Evolutionary conservation across 2,797 vertebrate genomes (phyloP), one percentile per base, ranked within the genome.

Genomic region (Sebastes kiyomatsui): DNA sequence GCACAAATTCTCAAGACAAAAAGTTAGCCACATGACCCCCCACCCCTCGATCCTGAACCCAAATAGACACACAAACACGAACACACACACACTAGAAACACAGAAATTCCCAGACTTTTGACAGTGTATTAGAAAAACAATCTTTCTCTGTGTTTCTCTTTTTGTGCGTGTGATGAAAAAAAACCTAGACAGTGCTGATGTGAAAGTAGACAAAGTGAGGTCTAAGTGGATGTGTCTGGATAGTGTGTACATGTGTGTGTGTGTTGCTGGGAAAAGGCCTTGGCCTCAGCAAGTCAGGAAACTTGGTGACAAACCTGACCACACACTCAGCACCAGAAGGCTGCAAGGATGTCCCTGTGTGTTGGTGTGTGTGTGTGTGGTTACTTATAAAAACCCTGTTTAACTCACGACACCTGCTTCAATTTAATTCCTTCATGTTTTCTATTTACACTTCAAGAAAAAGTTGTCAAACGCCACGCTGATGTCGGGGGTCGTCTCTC

Each of bases 301-400:
- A 86, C 73, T 84, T 59, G 54, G 79, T 89, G 84, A 92, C 77
- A 94, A 84, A 87, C 67, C 72, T 89, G 69, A 93, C 90, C 90
- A 86, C 93, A 93, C 79, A 87, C 33, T 70, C 69, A 64, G 80
- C 72, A 80, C 55, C 83, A 88, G 84, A 72, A 81, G 59, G 76
- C 72, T 81, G 67, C 11, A 66, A 35, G 80, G 64, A 58, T 82
- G 79, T 79, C 56, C 7, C 7, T 52, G 46, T 52, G 46, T 9
- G 80, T 32, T 46, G 75, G 20, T 46, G 16, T 62, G 46, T 65
- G 67, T 79, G 64, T 28, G 72, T 77, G 46, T 88, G 74, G 69
- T 85, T 83, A 65, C 66, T 82, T 2, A 32, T 72, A 23, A 55
- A 55, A 33, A 67, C 25, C 38, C 23, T 56, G n/a, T 49, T 65